Evolutionary conservation across 2,797 vertebrate genomes (phyloP), one percentile per base, ranked within the genome.

Genomic region (Smutsia temminckii): DNA sequence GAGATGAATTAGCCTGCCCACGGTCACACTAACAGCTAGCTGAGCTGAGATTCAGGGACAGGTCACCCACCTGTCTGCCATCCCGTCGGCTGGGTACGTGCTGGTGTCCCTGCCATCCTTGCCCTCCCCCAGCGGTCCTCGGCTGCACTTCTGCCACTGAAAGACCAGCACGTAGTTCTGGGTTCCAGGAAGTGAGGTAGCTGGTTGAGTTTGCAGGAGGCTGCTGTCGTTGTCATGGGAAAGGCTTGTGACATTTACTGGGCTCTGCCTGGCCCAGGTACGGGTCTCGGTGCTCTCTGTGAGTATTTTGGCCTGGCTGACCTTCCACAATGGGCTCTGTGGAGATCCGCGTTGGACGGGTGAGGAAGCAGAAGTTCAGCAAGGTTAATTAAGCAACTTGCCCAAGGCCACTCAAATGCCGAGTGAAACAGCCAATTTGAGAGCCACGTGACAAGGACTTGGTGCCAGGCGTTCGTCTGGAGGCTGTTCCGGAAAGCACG

Each of bases 1-100:
- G 53, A 83, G 53, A n/a, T 9, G 64, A 37, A 34, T 7, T 8
- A 6, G 5, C 59, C 74, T 72, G 83, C 29, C 42, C 86, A 42
- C 32, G 27, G 23, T 68, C 49, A 27, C 37, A 9, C 37, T 14
- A 27, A 55, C 1, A 79, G 21, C 53, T n/a, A 2, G 8, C 1
- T 9, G 55, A 49, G 37, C 61, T n/a, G 68, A 77, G 72, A 11
- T 71, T 20, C 61, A 46, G 68, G 64, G 66, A 21, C 34, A 3
- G 49, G 61, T 32, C 51, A 13, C 32, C 75, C 40, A 40, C 8
- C 53, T 37, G 37, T 66, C 46, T 46, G 21, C 27, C 34, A 5
- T 55, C 59, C 57, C 34, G 25, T 7, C 2, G 4, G 5, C 2
- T 29, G 25, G 63, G 37, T 27, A 6, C 1, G 0, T 16, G 23